phyloP scores from a whole-genome alignment of 92 coral and sea anemone species.

The Chrysogorgia sp. region DNA sequence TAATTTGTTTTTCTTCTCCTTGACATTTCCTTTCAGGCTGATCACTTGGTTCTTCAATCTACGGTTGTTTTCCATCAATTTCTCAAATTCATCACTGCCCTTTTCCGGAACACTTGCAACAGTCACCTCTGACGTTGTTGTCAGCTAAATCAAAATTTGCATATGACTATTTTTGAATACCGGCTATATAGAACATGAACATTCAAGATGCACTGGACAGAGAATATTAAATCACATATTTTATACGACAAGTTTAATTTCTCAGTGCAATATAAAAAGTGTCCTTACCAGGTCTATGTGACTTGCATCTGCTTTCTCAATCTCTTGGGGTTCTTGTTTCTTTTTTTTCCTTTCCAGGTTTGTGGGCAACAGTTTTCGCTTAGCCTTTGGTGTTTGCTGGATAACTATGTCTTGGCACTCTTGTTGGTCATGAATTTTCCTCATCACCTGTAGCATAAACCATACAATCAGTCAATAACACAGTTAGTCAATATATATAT shows the following conservation, averaged over 20 bases:
- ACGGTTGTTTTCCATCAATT: slow-evolving; percentile 17
- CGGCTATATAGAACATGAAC: neutral
- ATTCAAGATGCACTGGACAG: neutral
- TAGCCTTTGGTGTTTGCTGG: neutral
- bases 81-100: neutral
- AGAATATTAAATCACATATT: neutral
- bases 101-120: neutral
- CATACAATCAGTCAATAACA: neutral
- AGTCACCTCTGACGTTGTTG: neutral
- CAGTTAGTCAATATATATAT: too few relatives aligned
- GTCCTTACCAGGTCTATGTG: too few relatives aligned
- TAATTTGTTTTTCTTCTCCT: slow-evolving; percentile 15
- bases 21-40: slow-evolving; percentile 13
- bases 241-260: neutral
- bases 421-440: neutral
- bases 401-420: neutral
- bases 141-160: neutral
- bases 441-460: slow-evolving; percentile 3
- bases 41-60: slow-evolving; percentile 8
- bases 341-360: neutral
- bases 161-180: slow-evolving; percentile 2
- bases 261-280: too few relatives aligned
- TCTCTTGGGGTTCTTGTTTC: slow-evolving; percentile 5
- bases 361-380: slow-evolving; percentile 3
- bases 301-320: slow-evolving; percentile 12